Percentiles rank a stretch among this genome's conserved stretches.
These are phyloP conservation scores for Sphenopsis melanotis DNA, from an alignment of 2,797 vertebrate species.

Conservation along the genomic window DNA sequence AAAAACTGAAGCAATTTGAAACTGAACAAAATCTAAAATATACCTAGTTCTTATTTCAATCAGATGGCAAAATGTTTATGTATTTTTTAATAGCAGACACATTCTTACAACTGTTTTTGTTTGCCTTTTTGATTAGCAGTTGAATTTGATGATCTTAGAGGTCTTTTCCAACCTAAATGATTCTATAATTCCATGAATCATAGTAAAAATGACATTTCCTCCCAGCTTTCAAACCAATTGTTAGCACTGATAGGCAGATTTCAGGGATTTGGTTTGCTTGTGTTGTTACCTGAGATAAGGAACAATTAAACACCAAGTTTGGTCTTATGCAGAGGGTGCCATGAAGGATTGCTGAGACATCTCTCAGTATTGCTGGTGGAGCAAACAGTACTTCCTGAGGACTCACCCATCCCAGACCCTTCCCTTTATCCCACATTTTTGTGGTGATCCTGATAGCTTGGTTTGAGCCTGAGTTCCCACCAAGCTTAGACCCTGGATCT, in stretches of 20 bases:
- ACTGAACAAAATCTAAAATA: background rate
- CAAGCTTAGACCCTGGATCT: background rate
- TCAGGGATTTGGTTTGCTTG: background rate
- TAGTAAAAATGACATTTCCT: background rate
- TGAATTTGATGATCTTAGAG: background rate
- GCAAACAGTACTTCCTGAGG: background rate
- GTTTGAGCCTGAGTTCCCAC: background rate
- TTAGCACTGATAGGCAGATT: background rate
- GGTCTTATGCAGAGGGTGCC: background rate
- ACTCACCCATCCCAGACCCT: background rate
- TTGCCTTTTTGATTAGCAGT: background rate
- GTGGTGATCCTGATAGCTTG: background rate
- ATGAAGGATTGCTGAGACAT: background rate
- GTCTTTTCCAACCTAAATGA: background rate
- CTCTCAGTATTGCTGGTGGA: background rate
- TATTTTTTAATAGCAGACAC: background rate
- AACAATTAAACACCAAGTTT: rapidly evolving
- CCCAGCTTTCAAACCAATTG: background rate
- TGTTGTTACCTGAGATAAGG: background rate
- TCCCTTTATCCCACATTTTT: background rate
- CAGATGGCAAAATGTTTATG: background rate
- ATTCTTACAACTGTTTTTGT: background rate
- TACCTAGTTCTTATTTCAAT: background rate
- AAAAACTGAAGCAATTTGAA: background rate
- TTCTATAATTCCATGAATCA: background rate